A percentile compares a stretch with the other conserved stretches of the same genome.
phyloP scores from a whole-genome alignment of 2,113 vertebrate genomes.

The Trichomycterus rosablanca region DNA sequence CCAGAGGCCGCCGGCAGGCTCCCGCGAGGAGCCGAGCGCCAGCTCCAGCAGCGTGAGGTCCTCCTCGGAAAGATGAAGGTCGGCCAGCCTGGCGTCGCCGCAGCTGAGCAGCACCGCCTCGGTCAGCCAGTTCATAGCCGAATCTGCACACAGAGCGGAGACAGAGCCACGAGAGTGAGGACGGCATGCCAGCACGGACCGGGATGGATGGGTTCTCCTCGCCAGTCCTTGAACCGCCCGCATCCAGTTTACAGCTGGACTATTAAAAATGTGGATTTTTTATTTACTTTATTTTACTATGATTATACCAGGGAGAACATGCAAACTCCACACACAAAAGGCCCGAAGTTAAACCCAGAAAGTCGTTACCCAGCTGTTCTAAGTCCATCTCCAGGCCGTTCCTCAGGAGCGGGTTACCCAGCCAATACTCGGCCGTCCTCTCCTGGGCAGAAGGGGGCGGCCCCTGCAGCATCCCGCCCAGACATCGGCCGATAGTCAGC shows the following conservation, averaged over 20 bases:
- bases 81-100: conserved; percentile 59
- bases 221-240: no score
- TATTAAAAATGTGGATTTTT: no score
- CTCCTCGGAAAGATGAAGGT: conserved; percentile 64
- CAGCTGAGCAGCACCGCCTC: conserved; percentile 65
- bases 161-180: no score
- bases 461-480: conserved; percentile 73
- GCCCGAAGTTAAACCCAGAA: no score
- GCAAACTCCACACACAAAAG: no score
- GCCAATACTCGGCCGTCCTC: conserved; percentile 67
- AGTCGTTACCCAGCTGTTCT: conserved; percentile 68
- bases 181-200: no score
- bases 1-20: conserved; percentile 63
- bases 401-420: conserved; percentile 68
- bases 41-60: conserved; percentile 65
- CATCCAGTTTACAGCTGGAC: no score
- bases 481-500: conserved; percentile 68
- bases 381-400: conserved; percentile 74
- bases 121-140: conserved; percentile 61
- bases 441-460: conserved; percentile 62
- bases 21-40: conserved; percentile 64
- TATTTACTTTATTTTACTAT: no score
- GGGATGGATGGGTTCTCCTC: no score
- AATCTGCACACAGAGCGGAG: conserved; percentile 51
- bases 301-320: no score